Base-by-base conservation (phyloP, 1,140 invertebrate genomes). In the Varroa destructor region DNA sequence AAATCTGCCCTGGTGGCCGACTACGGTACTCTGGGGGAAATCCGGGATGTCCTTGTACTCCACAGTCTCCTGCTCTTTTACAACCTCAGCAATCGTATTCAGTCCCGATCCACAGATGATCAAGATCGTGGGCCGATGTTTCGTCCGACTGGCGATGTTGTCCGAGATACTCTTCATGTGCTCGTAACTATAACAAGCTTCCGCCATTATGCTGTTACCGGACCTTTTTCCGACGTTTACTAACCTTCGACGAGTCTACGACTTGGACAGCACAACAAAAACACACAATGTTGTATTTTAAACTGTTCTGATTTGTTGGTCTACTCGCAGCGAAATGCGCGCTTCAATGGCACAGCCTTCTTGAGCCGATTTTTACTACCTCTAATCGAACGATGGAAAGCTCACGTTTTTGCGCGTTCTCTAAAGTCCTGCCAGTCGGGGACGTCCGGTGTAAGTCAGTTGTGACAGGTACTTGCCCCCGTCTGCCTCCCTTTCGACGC, bases 1-100 rank as follows among this genome's bases (percentile, higher is more conserved):
- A 46, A 82, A 76, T 70, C 76, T 75, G 37, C 81, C 81, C 58
- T 75, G 76, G 75, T 82, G 81, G 14, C 81, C 81, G 61, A 76
- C 75, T 0, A 82, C 81, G 43, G 73, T 73, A 42, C 73, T 73
- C 54, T 54, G 67, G 42, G 73, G 73, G 46, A 73, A 73, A 54
- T 74, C 73, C 25, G 73, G 73, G 56, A 73, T 73, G 72, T 71
- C 56, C n/a, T 73, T 55, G 73, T 73, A 73, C 8, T 73, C 72
- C 43, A 73, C 46, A 25, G 40, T 56, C 37, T 74, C 46, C 6
- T 43, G 46, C 6, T 73, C 55, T 36, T 73, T n/a, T n/a, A 73
- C n/a, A 36, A 73, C 43, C n/a, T 73, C 73, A 2, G 1, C 73
- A 37, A 73, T 40, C 25, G 67, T 55, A 36, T 72, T 42, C 42